These are phyloP conservation scores for Dinothrombium tinctorium DNA, from an alignment of 1,140 invertebrate genomes.

Conservation along the genomic window DNA sequence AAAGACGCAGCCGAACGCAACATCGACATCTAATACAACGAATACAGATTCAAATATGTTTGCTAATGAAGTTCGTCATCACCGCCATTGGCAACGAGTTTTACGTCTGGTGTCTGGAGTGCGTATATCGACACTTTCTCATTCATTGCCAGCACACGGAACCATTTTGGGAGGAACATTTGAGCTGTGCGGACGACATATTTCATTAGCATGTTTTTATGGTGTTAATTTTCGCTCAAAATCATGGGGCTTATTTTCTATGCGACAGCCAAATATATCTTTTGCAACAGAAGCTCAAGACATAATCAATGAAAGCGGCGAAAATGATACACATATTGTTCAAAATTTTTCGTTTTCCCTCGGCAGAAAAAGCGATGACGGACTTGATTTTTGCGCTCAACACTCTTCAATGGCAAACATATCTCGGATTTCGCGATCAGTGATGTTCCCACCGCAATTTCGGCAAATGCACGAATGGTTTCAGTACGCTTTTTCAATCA, in stretches of 20 bases:
- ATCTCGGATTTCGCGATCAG: constrained; percentile 62
- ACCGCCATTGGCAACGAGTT: constrained; percentile 73
- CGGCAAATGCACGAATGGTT: constrained; percentile 80
- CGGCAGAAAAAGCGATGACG: constrained; percentile 26
- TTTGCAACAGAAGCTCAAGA: constrained; percentile 86
- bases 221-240: constrained; percentile 91
- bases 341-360: constrained; percentile 56
- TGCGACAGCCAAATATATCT: constrained; percentile 78
- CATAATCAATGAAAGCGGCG: constrained; percentile 32
- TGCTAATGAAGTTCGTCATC: constrained; percentile 31
- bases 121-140: constrained; percentile 42
- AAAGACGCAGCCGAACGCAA: too few relatives aligned
- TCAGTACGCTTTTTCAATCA: constrained; percentile 76
- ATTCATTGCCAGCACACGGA: constrained; percentile 38
- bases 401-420: constrained; percentile 36
- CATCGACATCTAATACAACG: too few relatives aligned
- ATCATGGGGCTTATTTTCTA: constrained; percentile 82
- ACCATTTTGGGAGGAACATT: constrained; percentile 80
- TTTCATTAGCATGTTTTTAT: constrained; percentile 87
- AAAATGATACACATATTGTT: constrained; percentile 24
- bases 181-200: constrained; percentile 60
- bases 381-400: constrained; percentile 19
- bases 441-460: constrained; percentile 82
- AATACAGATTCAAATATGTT: background rate
- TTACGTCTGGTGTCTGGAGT: constrained; percentile 42